Conservation (phyloP, 2,797 vertebrate species). For the Sebastes oblongus region DNA sequence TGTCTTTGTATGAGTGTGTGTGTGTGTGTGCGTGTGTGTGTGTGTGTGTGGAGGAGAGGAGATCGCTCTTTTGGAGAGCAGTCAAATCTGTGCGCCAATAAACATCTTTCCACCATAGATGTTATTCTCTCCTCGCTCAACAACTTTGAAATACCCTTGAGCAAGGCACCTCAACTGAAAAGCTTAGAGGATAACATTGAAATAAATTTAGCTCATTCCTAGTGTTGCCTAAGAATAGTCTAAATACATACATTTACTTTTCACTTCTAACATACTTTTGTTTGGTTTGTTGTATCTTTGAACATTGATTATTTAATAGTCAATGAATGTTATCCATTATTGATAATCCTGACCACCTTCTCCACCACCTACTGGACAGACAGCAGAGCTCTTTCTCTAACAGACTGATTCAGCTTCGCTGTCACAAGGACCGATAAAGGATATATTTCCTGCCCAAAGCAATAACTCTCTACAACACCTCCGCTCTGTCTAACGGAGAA, state of each 20-base stretch:
- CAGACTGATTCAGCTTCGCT: too few relatives aligned
- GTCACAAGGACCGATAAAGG: too few relatives aligned
- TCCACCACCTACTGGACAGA: too few relatives aligned
- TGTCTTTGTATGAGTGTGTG: too few relatives aligned
- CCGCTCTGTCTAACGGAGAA: too few relatives aligned
- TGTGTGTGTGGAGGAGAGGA: not conserved
- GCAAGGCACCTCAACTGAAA: not conserved
- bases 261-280: not conserved
- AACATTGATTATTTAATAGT: not conserved
- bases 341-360: too few relatives aligned
- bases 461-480: too few relatives aligned
- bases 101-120: not conserved
- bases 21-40: not conserved
- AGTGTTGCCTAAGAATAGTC: not conserved
- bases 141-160: not conserved
- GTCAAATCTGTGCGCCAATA: conserved; percentile 6
- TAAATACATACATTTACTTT: not conserved
- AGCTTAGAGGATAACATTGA: not conserved
- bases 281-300: not conserved
- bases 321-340: not conserved
- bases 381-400: too few relatives aligned
- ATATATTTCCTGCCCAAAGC: too few relatives aligned
- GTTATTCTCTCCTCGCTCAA: not conserved
- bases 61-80: conserved; percentile 33
- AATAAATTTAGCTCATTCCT: not conserved